Conservation (phyloP, 2,797 vertebrate genomes). For the Hyperoplus immaculatus region DNA sequence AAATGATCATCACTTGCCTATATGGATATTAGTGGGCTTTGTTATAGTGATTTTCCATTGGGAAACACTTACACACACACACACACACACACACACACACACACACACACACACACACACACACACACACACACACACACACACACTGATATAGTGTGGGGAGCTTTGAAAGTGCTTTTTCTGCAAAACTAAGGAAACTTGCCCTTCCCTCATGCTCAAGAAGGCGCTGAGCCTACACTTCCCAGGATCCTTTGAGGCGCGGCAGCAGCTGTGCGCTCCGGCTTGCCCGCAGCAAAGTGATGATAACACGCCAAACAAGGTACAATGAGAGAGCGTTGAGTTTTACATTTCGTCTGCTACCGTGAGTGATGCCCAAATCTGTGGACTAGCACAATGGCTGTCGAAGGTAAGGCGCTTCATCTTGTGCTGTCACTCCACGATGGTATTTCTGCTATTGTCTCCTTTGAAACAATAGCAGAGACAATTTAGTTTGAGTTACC, state of each 20-base stretch:
- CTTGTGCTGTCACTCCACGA: neutral
- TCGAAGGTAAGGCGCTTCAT: constrained; percentile 82
- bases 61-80: too few relatives aligned
- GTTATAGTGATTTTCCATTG: too few relatives aligned
- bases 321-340: constrained; percentile 65
- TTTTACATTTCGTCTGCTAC: constrained; percentile 48
- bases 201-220: neutral
- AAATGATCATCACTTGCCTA: too few relatives aligned
- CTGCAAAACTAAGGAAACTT: constrained; percentile 6
- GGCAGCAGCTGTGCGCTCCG: constrained; percentile 72
- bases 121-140: too few relatives aligned
- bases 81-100: too few relatives aligned
- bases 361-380: constrained; percentile 71
- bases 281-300: constrained; percentile 78
- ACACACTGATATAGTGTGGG: too few relatives aligned
- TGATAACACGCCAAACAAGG: constrained; percentile 77
- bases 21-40: too few relatives aligned
- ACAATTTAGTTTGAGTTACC: constrained; percentile 19
- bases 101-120: too few relatives aligned
- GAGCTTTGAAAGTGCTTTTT: neutral
- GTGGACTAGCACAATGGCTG: constrained; percentile 82
- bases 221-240: constrained; percentile 72
- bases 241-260: constrained; percentile 77
- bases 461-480: neutral
- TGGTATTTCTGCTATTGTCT: neutral